Percentiles rank a stretch among this genome's conserved stretches.
Conservation (phyloP, 2,888 invertebrate genomes). For the Thera obeliscata region DNA sequence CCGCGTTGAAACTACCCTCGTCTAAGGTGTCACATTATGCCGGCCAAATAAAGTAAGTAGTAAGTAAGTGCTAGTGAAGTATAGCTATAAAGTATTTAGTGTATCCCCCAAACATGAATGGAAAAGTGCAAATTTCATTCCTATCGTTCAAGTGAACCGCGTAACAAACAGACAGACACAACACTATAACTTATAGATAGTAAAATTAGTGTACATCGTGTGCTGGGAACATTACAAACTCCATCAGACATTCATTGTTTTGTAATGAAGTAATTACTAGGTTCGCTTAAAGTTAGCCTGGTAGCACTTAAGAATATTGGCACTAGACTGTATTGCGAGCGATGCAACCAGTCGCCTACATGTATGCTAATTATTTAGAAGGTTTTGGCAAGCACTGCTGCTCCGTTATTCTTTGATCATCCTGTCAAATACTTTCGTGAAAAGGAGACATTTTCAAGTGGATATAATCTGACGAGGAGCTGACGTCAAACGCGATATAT, state of each 20-base stretch:
- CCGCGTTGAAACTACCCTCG: too few species aligned
- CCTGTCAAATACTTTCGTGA: neutral
- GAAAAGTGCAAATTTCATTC: too few species aligned
- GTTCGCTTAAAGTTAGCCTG: neutral
- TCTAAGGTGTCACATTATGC: too few species aligned
- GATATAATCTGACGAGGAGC: neutral
- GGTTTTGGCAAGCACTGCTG: neutral
- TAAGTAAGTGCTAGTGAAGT: too few species aligned
- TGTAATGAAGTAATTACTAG: slow-evolving; percentile 19
- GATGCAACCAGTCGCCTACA: neutral
- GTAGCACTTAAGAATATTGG: neutral
- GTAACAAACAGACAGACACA: neutral
- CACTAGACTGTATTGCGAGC: neutral
- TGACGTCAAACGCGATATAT: neutral
- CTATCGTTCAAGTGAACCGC: too few species aligned
- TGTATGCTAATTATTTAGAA: neutral
- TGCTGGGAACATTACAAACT: slow-evolving; percentile 22
- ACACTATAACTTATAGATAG: neutral
- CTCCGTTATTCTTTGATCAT: neutral
- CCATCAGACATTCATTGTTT: slow-evolving; percentile 15
- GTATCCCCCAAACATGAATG: too few species aligned
- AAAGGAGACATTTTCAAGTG: neutral
- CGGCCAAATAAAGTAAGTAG: too few species aligned
- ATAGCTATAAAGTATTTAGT: too few species aligned
- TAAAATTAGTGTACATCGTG: neutral